Conservation (phyloP, 1,140 invertebrate species). For the Bombus consobrinus region DNA sequence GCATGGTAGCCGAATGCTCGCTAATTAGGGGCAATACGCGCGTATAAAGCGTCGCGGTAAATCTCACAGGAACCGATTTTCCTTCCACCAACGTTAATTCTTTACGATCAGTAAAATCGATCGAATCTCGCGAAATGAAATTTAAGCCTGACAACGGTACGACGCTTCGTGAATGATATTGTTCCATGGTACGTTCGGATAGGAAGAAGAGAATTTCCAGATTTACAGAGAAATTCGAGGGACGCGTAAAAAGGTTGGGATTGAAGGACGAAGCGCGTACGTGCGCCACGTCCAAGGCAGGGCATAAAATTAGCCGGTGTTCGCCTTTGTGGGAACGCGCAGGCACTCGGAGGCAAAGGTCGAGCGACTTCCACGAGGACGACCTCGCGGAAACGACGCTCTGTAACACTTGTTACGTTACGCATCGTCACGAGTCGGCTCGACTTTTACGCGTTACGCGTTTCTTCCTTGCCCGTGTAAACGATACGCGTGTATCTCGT, state of each 20-base stretch:
- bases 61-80: conserved; percentile 8
- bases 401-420: not conserved
- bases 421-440: conserved; percentile 20
- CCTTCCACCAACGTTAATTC: conserved; percentile 14
- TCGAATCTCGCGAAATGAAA: too few relatives aligned
- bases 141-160: too few relatives aligned
- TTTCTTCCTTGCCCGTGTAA: not conserved
- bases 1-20: conserved; percentile 1
- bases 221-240: too few relatives aligned
- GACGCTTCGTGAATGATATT: too few relatives aligned
- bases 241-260: not conserved
- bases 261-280: not conserved
- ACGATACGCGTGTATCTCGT: conserved; percentile 4
- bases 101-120: not conserved
- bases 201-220: too few relatives aligned
- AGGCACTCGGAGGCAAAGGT: conserved; percentile 65
- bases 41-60: conserved; percentile 34
- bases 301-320: conserved; percentile 62
- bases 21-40: conserved; percentile 51
- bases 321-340: conserved; percentile 70
- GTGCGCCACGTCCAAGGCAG: conserved; percentile 21
- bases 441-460: conserved; percentile 44
- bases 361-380: conserved; percentile 68
- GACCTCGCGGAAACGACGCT: conserved; percentile 64
- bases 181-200: too few relatives aligned